phyloP scores from a whole-genome alignment of 2,888 invertebrate genomes.

The Keiferia lycopersicella region DNA sequence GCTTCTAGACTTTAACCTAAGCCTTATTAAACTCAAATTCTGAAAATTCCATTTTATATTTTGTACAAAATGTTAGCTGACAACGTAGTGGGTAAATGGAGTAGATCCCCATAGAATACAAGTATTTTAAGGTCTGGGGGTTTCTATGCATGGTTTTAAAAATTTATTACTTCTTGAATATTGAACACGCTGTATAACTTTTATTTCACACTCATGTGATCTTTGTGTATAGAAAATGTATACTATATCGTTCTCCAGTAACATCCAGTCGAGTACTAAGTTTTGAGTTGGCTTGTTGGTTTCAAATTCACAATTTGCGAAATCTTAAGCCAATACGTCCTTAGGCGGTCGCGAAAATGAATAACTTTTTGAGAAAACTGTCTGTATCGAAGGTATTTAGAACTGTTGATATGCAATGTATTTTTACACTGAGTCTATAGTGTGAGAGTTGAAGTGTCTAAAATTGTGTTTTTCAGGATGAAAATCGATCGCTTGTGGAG shows the following conservation, averaged over 20 bases:
- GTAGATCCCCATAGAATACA: too few relatives aligned
- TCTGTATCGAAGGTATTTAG: background rate
- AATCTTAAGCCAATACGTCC: background rate
- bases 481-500: slow-evolving; percentile 92
- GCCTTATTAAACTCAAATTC: too few relatives aligned
- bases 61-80: too few relatives aligned
- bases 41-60: too few relatives aligned
- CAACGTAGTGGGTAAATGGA: too few relatives aligned
- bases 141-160: too few relatives aligned
- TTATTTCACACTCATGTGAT: slow-evolving; percentile 62
- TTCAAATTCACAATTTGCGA: background rate
- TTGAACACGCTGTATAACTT: slow-evolving; percentile 63
- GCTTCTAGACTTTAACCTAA: too few relatives aligned
- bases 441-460: slow-evolving; percentile 3
- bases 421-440: background rate
- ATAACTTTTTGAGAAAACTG: slow-evolving; percentile 42
- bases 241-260: slow-evolving; percentile 51
- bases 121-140: too few relatives aligned
- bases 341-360: slow-evolving; percentile 37
- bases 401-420: background rate
- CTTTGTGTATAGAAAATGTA: slow-evolving; percentile 58
- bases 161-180: background rate
- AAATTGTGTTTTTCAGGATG: slow-evolving; percentile 83
- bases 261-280: slow-evolving; percentile 38
- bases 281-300: slow-evolving; percentile 4